Percentiles rank a stretch among this genome's conserved stretches.
These are phyloP conservation scores for Spodoptera exigua DNA, from an alignment of 2,888 invertebrate species.

Conservation along the genomic window DNA sequence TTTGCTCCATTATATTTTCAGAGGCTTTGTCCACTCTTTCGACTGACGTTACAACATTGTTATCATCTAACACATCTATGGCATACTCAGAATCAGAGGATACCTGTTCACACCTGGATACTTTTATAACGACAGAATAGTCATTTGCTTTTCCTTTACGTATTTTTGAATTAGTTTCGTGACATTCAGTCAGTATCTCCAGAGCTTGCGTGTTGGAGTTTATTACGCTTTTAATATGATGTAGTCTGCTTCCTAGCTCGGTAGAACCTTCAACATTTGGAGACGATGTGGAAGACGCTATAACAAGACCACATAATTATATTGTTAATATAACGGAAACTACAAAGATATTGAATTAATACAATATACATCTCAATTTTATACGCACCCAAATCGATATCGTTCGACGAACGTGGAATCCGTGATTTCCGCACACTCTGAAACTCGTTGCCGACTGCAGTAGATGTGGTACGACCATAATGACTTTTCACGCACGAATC, in stretches of 20 bases:
- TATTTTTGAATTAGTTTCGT: constrained; percentile 56
- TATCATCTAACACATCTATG: constrained; percentile 71
- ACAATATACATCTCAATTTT: not conserved
- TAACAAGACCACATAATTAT: constrained; percentile 37
- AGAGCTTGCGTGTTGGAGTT: constrained; percentile 54
- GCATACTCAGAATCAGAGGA: constrained; percentile 68
- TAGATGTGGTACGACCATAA: constrained; percentile 59
- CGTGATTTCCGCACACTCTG: constrained; percentile 63
- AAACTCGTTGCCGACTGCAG: constrained; percentile 37
- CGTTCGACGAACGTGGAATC: constrained; percentile 71
- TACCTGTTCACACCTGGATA: constrained; percentile 53
- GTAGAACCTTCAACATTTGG: constrained; percentile 65
- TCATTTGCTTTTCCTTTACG: constrained; percentile 49
- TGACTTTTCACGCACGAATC: constrained; percentile 76
- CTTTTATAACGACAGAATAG: constrained; percentile 36
- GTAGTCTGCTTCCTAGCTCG: constrained; percentile 69
- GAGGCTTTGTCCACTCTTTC: constrained; percentile 54
- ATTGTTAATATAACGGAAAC: not conserved
- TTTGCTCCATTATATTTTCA: constrained; percentile 29
- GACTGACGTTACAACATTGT: constrained; percentile 70
- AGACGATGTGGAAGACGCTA: constrained; percentile 68
- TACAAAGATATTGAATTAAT: not conserved
- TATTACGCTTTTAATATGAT: constrained; percentile 69
- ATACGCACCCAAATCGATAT: constrained; percentile 69
- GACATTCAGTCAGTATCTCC: constrained; percentile 61